Evolutionary conservation across 2,113 vertebrate species (phyloP).

Genomic region (Marmota flaviventris): DNA sequence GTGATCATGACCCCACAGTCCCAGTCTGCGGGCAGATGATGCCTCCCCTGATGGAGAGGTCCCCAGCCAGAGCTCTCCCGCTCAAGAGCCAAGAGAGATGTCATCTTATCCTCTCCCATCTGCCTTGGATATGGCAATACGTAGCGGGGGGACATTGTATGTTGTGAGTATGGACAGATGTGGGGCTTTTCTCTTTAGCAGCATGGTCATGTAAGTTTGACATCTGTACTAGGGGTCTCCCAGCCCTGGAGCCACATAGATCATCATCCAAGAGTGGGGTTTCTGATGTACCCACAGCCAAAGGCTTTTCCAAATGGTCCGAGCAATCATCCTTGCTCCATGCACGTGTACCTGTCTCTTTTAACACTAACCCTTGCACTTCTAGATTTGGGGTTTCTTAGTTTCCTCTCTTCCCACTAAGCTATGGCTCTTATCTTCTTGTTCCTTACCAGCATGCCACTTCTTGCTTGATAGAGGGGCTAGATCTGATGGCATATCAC

Average conservation of each 20-base stretch:
- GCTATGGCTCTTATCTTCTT: slow-evolving; percentile 51
- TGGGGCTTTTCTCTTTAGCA: slow-evolving; percentile 74
- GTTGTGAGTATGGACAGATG: slow-evolving; percentile 85
- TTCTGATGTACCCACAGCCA: slow-evolving; percentile 74
- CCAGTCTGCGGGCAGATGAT: slow-evolving; percentile 98
- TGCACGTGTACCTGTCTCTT: slow-evolving; percentile 68
- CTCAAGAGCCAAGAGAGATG: slow-evolving; percentile 74
- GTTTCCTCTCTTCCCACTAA: slow-evolving; percentile 77
- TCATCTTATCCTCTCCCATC: slow-evolving; percentile 65
- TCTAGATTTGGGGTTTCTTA: slow-evolving; percentile 67
- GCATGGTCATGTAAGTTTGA: slow-evolving; percentile 58
- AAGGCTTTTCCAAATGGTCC: slow-evolving; percentile 72
- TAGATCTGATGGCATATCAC: slow-evolving; percentile 20
- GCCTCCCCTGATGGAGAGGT: slow-evolving; percentile 82
- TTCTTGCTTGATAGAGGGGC: slow-evolving; percentile 61
- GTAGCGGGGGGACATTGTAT: slow-evolving; percentile 49
- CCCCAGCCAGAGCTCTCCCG: slow-evolving; percentile 80
- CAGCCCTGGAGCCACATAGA: slow-evolving; percentile 66
- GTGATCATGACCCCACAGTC: slow-evolving; percentile 96
- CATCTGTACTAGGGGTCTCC: slow-evolving; percentile 67
- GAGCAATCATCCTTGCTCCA: slow-evolving; percentile 64
- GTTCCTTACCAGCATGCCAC: slow-evolving; percentile 65
- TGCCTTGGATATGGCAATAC: slow-evolving; percentile 70
- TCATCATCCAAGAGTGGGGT: slow-evolving; percentile 47
- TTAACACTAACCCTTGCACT: slow-evolving; percentile 82